Percentiles rank a stretch among this genome's conserved stretches.
phyloP scores from a whole-genome alignment of 2,888 invertebrate genomes.

The Craniophora ligustri region DNA sequence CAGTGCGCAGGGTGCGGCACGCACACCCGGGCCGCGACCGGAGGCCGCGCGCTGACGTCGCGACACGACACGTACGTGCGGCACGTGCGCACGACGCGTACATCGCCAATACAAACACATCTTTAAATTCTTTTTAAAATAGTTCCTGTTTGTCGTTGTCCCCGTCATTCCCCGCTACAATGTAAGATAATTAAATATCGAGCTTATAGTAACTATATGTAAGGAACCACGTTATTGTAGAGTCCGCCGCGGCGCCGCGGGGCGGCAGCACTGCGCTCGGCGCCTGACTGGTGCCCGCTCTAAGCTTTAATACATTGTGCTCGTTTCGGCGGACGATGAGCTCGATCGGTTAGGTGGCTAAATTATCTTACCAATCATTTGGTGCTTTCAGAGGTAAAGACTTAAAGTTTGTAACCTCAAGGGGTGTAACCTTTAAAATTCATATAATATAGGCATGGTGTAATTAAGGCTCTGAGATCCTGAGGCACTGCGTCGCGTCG shows the following conservation, averaged over 20 bases:
- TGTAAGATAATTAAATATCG: constrained; percentile 41
- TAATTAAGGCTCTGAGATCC: constrained; percentile 28
- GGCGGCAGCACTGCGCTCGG: background rate
- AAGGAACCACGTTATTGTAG: constrained; percentile 23
- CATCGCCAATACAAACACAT: too few species aligned
- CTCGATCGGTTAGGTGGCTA: constrained; percentile 15
- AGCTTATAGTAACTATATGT: constrained; percentile 52
- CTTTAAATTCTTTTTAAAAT: background rate
- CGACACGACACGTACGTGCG: background rate
- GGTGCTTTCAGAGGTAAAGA: constrained; percentile 50
- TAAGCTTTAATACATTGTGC: constrained; percentile 46
- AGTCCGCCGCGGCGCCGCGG: background rate
- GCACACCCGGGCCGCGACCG: too few species aligned
- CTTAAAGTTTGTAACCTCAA: constrained; percentile 45
- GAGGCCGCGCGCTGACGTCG: background rate
- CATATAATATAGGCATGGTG: constrained; percentile 35
- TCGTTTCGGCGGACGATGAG: constrained; percentile 33
- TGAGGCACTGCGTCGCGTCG: constrained; percentile 24
- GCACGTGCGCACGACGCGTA: too few species aligned
- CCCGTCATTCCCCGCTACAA: constrained; percentile 10
- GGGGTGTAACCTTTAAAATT: constrained; percentile 37
- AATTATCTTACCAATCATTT: constrained; percentile 34
- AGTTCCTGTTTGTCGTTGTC: constrained; percentile 2
- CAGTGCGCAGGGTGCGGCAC: too few species aligned
- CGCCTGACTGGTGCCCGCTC: constrained; percentile 30